Base-by-base conservation (phyloP, 2,888 invertebrate species). In the Achlya flavicornis region DNA sequence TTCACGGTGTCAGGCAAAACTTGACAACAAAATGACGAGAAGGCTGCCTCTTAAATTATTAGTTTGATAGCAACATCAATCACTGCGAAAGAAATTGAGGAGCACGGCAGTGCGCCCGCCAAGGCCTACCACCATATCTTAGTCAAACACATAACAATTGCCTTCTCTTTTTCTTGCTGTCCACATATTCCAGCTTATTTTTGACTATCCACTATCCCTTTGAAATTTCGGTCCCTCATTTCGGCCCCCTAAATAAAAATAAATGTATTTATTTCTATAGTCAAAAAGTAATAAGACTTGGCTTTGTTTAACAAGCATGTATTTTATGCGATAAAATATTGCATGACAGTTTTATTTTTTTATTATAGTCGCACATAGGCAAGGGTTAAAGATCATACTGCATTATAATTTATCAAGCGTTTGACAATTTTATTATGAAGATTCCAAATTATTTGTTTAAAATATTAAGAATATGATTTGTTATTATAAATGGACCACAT, bases 11-110 rank as follows among this genome's bases (percentile, higher is more conserved):
- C 16, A 53, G 10, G 19, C 53, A 19, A 53, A 53, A 19, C 53
- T 19, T 53, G 53, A 53, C 53, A 19, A 19, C 53, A 53, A 53
- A 53, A 53, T 53, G 4, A 53, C 53, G 53, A 53, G 53, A 16
- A 19, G 16, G 10, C 53, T 19, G 53, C 53, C 19, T 19, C 53
- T 53, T 19, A 53, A 53, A 53, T 53, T 46, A 46, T 46, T 10
- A 10, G 19, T 3, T 53, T 53, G 10, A 53, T 53, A 19, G 19
- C 53, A 10, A 19, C 53, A 53, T 53, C 53, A 53, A 53, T 53
- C 53, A 53, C 19, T 53, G 53, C 53, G 7, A 53, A 53, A 19
- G 16, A 53, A 53, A 19, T 53, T 19, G 19, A 19, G 19, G 19
- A 53, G 53, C 19, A n/a, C 4, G 53, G 53, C 19, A 53, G 53